Evolutionary conservation across 2,113 vertebrate genomes (phyloP), one percentile per base, ranked within the genome.

Genomic region (Centropristis striata): DNA sequence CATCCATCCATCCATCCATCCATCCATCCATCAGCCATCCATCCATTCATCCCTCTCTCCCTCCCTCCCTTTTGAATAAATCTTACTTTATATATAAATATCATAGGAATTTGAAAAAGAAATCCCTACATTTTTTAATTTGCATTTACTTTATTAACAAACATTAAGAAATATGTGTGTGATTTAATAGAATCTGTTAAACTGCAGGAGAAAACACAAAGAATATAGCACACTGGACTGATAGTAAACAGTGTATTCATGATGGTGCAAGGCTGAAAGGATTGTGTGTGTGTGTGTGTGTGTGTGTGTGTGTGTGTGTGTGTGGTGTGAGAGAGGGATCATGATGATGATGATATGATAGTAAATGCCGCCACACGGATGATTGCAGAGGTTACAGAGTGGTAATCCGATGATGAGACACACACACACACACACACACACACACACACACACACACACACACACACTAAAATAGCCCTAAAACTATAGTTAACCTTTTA

Each of bases 331-430:
- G n/a, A n/a, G n/a, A n/a, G n/a, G n/a, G n/a, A 50, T 49, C 20
- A 47, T 6, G 49, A 28, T 44, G 64, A 49, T 73, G 73, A 54
- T 57, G 58, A 50, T 44, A 61, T 57, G 47, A 53, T 66, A 41
- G 14, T 75, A 68, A 83, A 83, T 57, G n/a, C 42, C 6, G 1
- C 32, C 68, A 80, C 50, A 65, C 67, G 69, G 85, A 75, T 71
- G 71, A 84, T 27, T 64, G 10, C 73, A 78, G 66, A 71, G 75
- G 70, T 88, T 83, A 51, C 42, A 11, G 51, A 39, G 27, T 57
- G 70, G 46, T 90, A 86, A 88, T 88, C 83, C 36, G 25, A 71
- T 63, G 75, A 79, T 80, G 81, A 68, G 49, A 67, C 77, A 50
- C 51, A 42, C 68, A 42, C 50, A 72, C 68, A 39, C 47, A 57